These are phyloP conservation scores for Onychomys arenicola DNA, from an alignment of 2,797 vertebrate genomes.

Conservation along the genomic window DNA sequence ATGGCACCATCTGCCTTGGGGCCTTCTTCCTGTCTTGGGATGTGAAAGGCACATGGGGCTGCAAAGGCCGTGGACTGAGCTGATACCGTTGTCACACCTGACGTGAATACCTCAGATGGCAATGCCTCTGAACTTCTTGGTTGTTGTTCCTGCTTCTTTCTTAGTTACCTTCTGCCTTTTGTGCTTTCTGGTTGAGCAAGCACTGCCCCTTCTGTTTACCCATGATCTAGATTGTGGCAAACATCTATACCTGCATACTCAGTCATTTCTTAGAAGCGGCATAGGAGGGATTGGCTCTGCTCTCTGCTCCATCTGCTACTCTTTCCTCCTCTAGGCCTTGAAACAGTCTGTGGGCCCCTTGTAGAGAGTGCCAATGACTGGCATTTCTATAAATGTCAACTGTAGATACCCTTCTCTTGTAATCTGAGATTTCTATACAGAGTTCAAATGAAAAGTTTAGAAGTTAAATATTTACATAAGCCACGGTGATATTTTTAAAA, in stretches of 20 bases:
- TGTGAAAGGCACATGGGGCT: background rate
- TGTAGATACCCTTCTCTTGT: constrained; percentile 18
- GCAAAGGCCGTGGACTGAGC: background rate
- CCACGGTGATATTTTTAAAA: constrained; percentile 56
- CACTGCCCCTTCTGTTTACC: background rate
- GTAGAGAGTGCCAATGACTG: background rate
- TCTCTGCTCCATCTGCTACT: background rate
- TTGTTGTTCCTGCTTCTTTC: constrained; percentile 20
- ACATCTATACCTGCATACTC: background rate
- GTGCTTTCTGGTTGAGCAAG: background rate
- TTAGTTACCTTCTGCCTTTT: constrained; percentile 11
- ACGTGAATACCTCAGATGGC: background rate
- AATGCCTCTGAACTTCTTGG: background rate
- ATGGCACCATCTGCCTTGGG: background rate
- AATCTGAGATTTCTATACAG: constrained; percentile 47
- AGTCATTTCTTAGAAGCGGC: constrained; percentile 14
- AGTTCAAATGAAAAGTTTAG: constrained; percentile 67
- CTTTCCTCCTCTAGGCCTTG: background rate
- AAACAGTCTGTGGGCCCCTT: background rate
- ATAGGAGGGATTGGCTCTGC: background rate
- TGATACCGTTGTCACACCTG: background rate
- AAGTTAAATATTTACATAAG: constrained; percentile 67
- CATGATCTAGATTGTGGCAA: background rate
- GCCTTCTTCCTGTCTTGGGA: background rate
- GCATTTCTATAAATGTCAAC: constrained; percentile 49